Evolutionary conservation across 2,113 vertebrate genomes (phyloP), one percentile per base, ranked within the genome.

Genomic region (Aldabrachelys gigantea): DNA sequence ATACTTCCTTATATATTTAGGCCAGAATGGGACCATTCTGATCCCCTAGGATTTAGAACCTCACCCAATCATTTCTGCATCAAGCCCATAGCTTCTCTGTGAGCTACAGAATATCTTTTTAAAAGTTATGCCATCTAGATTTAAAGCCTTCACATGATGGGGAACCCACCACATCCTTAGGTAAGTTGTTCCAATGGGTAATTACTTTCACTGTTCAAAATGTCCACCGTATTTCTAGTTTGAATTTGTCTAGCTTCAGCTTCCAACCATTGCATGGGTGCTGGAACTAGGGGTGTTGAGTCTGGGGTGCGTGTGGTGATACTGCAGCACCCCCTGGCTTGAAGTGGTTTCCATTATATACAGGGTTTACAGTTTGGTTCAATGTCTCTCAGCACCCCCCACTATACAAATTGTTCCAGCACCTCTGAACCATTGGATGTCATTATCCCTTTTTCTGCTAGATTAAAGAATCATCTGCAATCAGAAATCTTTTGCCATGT

Each of bases 401-500:
- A 62, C 57, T 62, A 12, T 13, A 62, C 5, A 62, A 31, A 29
- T 12, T 62, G 57, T 62, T 31, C 57, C 27, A 62, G 24, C 25
- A 3, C 27, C 12, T 12, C 57, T 29, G 27, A 62, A 54, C 21
- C 57, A 27, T 8, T 78, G 75, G 11, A 44, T 78, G 24, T 47
- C 44, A 78, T 47, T 47, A 78, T 44, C 10, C 72, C 10, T 41
- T 47, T 78, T 78, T 16, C 38, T 47, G 75, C 25, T 47, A 47
- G 44, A 47, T 47, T 78, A 78, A 78, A 78, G 38, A 78, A 1
- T 44, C 7, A 16, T 29, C 11, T 47, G 85, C 35, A 10, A 6
- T 53, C 53, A 89, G 21, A 85, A 89, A 27, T 80, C 3, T 69
- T 17, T 59, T 7, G 3, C n/a, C 6, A 65, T 0, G 0, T 16